Conservation (phyloP, 2,113 vertebrate genomes). For the Colistium nudipinnis region DNA sequence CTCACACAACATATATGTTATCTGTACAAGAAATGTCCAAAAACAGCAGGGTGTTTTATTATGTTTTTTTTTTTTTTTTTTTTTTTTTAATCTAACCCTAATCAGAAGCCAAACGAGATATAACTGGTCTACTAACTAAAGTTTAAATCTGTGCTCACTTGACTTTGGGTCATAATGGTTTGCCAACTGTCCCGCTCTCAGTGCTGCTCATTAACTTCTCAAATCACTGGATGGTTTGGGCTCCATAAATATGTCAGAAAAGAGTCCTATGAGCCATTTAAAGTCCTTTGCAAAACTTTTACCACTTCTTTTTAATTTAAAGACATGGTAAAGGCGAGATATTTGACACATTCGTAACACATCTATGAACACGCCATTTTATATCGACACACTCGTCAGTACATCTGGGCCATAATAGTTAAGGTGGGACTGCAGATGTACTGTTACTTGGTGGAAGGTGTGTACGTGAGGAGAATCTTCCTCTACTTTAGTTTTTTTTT, state of each 20-base stretch:
- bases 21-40: no score
- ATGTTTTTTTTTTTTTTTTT: no score
- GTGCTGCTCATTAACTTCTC: conserved; percentile 25
- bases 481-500: no score
- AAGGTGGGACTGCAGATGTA: conserved; percentile 52
- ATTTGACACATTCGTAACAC: conserved; percentile 71
- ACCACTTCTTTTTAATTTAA: conserved; percentile 52
- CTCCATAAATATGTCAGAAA: conserved; percentile 39
- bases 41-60: no score
- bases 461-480: not conserved
- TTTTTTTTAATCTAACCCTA: no score
- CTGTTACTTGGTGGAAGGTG: conserved; percentile 10
- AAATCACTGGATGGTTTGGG: conserved; percentile 6
- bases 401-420: conserved; percentile 59
- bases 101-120: no score
- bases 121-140: not conserved
- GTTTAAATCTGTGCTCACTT: conserved; percentile 1
- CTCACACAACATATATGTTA: no score
- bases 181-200: not conserved
- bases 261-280: conserved; percentile 43
- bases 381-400: conserved; percentile 60
- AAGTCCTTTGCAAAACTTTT: conserved; percentile 51
- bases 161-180: not conserved
- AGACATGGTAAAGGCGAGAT: conserved; percentile 57
- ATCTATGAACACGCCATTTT: conserved; percentile 52